Evolutionary conservation across 2,888 invertebrate genomes (phyloP), one percentile per base, ranked within the genome.

Genomic region (Branchipolynoe longqiensis): DNA sequence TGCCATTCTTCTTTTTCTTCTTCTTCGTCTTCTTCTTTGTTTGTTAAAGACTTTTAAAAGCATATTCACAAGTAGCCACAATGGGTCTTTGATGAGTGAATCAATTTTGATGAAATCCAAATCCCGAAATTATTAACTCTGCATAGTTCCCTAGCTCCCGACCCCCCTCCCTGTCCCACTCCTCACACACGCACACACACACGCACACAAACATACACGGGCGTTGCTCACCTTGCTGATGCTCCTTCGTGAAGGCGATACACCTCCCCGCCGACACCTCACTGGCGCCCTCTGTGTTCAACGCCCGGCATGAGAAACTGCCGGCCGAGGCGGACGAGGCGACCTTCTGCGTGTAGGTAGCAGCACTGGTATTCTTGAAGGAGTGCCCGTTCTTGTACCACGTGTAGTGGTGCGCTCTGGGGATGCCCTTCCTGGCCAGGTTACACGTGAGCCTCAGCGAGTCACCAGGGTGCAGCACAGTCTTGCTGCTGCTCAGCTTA

Each of bases 211-310:
- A n/a, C n/a, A n/a, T n/a, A n/a, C n/a, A n/a, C 12, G 6, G 6
- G n/a, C 25, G n/a, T 14, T 14, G 31, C 73, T 40, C 25, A 73
- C 73, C 73, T 18, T 14, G 33, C 22, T n/a, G 14, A 6, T 28
- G 73, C 36, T 78, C 48, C 28, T 41, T 78, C 18, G 78, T 78
- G 48, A 78, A 78, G 41, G 78, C 78, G 18, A 78, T 33, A 33
- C 78, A 78, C 48, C 31, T 2, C 4, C 48, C 31, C 41, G 31
- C 28, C 12, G 78, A 78, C 1, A 78, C 41, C 6, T 54, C 28
- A 6, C 28, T 28, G 8, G 78, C 12, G 4, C 78, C 78, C 33
- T 78, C 48, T 1, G 25, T 28, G n/a, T 78, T 78, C 1, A 48
- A 18, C 22, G 14, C 78, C 22, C 48, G 41, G 25, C 78, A 78